Conservation (phyloP, 2,113 vertebrate genomes). For the Hemichromis elongatus region DNA sequence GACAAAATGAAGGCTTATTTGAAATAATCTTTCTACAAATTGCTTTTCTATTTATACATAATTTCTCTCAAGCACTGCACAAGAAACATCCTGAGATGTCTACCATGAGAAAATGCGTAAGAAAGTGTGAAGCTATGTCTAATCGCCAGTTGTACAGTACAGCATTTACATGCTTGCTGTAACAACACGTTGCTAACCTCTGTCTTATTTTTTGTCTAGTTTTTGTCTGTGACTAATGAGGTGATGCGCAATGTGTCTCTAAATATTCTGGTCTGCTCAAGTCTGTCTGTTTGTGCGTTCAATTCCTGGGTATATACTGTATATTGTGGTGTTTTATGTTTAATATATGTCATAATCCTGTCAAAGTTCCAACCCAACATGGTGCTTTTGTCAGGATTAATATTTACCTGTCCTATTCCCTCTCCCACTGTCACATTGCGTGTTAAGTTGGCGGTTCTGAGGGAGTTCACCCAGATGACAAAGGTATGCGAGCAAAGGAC, state of each 20-base stretch:
- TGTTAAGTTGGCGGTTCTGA: constrained; percentile 64
- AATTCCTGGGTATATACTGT: constrained; percentile 12
- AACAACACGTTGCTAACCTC: constrained; percentile 16
- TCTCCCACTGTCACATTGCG: constrained; percentile 56
- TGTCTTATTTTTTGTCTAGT: neutral
- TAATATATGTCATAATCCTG: constrained; percentile 58
- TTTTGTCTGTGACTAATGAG: constrained; percentile 42
- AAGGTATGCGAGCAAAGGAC: constrained; percentile 64
- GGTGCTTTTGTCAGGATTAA: constrained; percentile 68
- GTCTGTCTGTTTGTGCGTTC: constrained; percentile 30
- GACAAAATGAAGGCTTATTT: neutral
- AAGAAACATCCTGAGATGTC: constrained; percentile 46
- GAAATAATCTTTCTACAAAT: neutral
- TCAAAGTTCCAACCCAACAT: constrained; percentile 51
- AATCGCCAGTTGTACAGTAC: constrained; percentile 20
- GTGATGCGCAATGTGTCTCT: constrained; percentile 6
- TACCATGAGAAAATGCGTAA: constrained; percentile 9
- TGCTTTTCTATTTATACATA: constrained; percentile 1
- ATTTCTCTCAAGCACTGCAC: constrained; percentile 53
- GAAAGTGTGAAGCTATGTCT: constrained; percentile 12
- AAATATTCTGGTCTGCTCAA: neutral
- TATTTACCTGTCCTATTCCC: constrained; percentile 66
- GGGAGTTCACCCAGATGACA: constrained; percentile 51
- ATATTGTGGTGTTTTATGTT: constrained; percentile 36
- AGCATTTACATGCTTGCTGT: constrained; percentile 8